Evolutionary conservation across 1,140 invertebrate species (phyloP).

Genomic region (Drosophila guanche): DNA sequence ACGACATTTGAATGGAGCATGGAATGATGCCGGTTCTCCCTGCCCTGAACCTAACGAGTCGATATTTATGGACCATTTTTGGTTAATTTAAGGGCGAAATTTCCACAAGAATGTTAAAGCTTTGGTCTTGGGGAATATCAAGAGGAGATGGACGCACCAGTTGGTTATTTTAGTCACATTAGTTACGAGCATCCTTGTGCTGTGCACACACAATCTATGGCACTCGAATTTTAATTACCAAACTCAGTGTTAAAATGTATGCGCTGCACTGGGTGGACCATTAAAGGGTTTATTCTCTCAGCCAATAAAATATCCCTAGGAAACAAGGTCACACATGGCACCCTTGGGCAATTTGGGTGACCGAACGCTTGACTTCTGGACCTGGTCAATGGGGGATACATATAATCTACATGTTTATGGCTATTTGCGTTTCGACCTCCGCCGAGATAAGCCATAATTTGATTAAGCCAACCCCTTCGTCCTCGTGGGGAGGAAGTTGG

Average conservation of each 20-base stretch:
- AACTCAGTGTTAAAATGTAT: slow-evolving; percentile 34
- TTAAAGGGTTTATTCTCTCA: slow-evolving; percentile 42
- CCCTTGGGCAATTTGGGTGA: slow-evolving; percentile 40
- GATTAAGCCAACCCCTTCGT: slow-evolving; percentile 57
- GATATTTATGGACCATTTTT: slow-evolving; percentile 46
- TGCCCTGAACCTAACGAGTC: slow-evolving; percentile 18
- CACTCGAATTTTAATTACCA: slow-evolving; percentile 62
- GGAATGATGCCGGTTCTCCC: slow-evolving; percentile 54
- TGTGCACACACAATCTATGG: slow-evolving; percentile 38
- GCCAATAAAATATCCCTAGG: slow-evolving; percentile 30
- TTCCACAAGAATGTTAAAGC: slow-evolving; percentile 17
- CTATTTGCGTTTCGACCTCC: slow-evolving; percentile 80
- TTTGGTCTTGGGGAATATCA: not conserved
- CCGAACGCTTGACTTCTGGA: slow-evolving; percentile 6
- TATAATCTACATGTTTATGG: slow-evolving; percentile 81
- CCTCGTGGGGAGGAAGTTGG: slow-evolving; percentile 40
- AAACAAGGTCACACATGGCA: slow-evolving; percentile 64
- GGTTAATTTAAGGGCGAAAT: slow-evolving; percentile 30
- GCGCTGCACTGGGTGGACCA: slow-evolving; percentile 32
- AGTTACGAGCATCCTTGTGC: slow-evolving; percentile 1
- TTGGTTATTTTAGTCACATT: slow-evolving; percentile 6
- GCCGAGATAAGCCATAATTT: slow-evolving; percentile 80
- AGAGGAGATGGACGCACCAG: too few species aligned
- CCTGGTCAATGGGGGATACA: slow-evolving; percentile 34
- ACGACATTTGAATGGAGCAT: slow-evolving; percentile 72